Evolutionary conservation across 2,888 invertebrate genomes (phyloP).

Genomic region (Pseudolycoriella hygida): DNA sequence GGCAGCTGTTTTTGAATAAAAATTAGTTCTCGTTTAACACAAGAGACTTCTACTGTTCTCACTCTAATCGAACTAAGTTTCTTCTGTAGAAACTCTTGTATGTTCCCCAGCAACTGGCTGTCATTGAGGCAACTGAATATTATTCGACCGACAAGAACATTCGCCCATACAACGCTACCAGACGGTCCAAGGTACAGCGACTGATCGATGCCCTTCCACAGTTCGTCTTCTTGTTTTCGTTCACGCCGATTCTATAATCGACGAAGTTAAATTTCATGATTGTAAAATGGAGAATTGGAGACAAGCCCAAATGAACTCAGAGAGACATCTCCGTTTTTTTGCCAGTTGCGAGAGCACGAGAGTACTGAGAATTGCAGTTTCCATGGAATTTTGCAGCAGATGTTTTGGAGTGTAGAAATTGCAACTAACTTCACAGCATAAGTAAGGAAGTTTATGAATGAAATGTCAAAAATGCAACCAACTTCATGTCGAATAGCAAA

Average conservation of each 20-base stretch:
- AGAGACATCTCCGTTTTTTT: too few species aligned
- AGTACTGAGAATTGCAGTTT: too few species aligned
- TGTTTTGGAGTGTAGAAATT: too few species aligned
- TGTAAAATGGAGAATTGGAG: too few species aligned
- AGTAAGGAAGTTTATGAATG: too few species aligned
- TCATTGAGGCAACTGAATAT: conserved; percentile 23
- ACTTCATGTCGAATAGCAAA: too few species aligned
- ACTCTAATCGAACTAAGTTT: conserved; percentile 27
- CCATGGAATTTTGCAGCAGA: too few species aligned
- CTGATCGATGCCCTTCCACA: conserved; percentile 29
- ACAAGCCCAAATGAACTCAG: too few species aligned
- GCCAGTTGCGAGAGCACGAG: too few species aligned
- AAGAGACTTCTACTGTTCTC: too few species aligned
- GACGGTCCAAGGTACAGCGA: conserved; percentile 26
- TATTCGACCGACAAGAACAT: conserved; percentile 24
- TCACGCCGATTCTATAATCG: conserved; percentile 20
- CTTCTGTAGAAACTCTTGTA: conserved; percentile 25
- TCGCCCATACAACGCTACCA: conserved; percentile 25
- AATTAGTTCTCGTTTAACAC: background rate
- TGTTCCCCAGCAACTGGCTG: conserved; percentile 17
- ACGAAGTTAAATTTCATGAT: background rate
- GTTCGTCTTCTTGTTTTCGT: conserved; percentile 23
- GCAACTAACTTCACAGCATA: too few species aligned
- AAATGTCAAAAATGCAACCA: too few species aligned
- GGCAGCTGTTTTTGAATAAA: conserved; percentile 35